phyloP scores from a whole-genome alignment of 2,888 invertebrate species.

The Stomorhina lunata region DNA sequence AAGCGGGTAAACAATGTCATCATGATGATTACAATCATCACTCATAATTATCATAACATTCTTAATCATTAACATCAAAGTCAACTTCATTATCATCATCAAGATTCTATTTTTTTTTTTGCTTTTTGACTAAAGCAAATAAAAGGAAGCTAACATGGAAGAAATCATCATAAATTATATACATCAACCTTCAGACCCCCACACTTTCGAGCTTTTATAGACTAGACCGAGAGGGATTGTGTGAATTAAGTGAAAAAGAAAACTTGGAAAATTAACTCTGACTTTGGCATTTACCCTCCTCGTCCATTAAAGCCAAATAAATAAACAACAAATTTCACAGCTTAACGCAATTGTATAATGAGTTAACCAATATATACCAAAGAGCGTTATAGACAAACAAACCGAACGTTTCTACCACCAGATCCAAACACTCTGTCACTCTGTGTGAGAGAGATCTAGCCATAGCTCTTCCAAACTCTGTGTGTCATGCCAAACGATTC shows the following conservation, averaged over 20 bases:
- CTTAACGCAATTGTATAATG: conserved; percentile 78
- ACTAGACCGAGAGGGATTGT: background rate
- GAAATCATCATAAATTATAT: conserved; percentile 28
- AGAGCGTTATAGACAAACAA: no score
- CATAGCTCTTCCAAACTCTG: no score
- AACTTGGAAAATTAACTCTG: conserved; percentile 33
- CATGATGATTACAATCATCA: background rate
- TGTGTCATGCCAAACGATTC: conserved; percentile 38
- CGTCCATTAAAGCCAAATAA: conserved; percentile 43
- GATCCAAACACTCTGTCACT: no score
- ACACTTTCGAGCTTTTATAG: background rate
- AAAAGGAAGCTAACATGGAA: background rate
- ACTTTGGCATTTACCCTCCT: background rate
- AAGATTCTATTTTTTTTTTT: no score
- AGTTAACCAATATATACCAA: no score
- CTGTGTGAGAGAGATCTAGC: no score
- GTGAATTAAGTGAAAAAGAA: background rate
- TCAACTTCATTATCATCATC: background rate
- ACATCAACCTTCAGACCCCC: background rate
- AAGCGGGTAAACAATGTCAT: conserved; percentile 16
- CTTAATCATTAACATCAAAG: background rate
- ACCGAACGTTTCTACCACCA: no score
- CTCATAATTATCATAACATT: conserved; percentile 7
- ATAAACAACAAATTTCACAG: conserved; percentile 76
- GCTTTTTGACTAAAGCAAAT: conserved; percentile 21